These are phyloP conservation scores for Miniopterus natalensis DNA, from an alignment of 2,113 vertebrate genomes.

Conservation along the genomic window DNA sequence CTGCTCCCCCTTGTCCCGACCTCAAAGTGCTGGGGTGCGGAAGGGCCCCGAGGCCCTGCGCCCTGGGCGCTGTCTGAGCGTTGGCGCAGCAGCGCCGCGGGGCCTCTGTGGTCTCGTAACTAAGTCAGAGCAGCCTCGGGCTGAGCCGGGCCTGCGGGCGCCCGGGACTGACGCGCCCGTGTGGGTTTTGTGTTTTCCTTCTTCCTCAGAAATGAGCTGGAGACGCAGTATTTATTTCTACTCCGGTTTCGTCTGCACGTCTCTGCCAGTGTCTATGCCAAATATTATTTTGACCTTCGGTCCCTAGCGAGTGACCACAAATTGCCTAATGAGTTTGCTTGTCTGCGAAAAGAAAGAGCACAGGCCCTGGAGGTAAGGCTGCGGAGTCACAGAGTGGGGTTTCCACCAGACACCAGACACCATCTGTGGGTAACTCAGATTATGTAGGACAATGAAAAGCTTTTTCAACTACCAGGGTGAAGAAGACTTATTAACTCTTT, in stretches of 20 bases:
- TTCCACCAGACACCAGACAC: conserved; percentile 36
- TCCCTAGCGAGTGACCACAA: conserved; percentile 93
- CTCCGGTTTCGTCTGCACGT: conserved; percentile 93
- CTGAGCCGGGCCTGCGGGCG: conserved; percentile 52
- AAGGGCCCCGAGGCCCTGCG: conserved; percentile 70
- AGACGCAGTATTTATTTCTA: conserved; percentile 92
- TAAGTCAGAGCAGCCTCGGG: conserved; percentile 44
- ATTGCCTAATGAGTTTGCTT: conserved; percentile 90
- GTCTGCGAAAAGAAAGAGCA: conserved; percentile 92
- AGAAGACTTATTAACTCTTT: conserved; percentile 80
- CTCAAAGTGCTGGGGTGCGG: conserved; percentile 78
- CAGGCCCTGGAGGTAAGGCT: conserved; percentile 91
- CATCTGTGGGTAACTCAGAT: conserved; percentile 75
- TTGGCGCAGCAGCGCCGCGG: conserved; percentile 72
- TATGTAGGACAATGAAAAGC: conserved; percentile 76
- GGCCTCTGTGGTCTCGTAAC: conserved; percentile 57
- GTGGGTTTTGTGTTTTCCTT: conserved; percentile 72
- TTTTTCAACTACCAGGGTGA: conserved; percentile 79
- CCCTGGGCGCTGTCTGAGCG: conserved; percentile 71
- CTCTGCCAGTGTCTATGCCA: conserved; percentile 93
- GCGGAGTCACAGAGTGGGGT: conserved; percentile 35
- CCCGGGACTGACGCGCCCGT: not conserved
- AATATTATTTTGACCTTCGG: conserved; percentile 94
- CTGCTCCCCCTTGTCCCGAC: conserved; percentile 70
- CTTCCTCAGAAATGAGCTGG: conserved; percentile 91